Evolutionary conservation across 2,113 vertebrate genomes (phyloP), one percentile per base, ranked within the genome.

Genomic region (Psephotus haematonotus): DNA sequence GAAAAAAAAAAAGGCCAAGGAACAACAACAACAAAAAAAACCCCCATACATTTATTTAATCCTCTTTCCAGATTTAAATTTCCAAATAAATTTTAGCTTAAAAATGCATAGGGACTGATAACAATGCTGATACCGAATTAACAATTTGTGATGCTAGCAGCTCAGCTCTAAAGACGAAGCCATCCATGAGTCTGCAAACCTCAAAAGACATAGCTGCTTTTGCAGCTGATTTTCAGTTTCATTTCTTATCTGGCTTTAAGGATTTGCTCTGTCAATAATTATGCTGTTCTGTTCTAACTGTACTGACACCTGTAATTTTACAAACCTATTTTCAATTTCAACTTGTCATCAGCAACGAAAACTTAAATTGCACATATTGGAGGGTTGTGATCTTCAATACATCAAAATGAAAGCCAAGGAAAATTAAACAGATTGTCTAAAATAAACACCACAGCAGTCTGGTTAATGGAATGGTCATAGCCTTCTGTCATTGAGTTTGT

Each of bases 231-330:
- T 76, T 92, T 71, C 16, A 63, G 39, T 74, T 82, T 68, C 7
- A 29, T 90, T 85, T 82, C 44, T 68, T n/a, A 44, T 18, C 62
- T 82, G 62, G 23, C 47, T 70, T 63, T 83, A 86, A 93, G 67
- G 59, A 82, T 68, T 90, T 77, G 29, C 49, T 87, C 81, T n/a
- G 39, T 15, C 28, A 78, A 63, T 93, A 82, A 95, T 97, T 69
- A 64, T 57, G 50, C 57, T 85, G 57, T 57, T 89, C 86, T 65
- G 6, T 17, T 76, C 74, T 47, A 6, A 16, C 81, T 87, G 39
- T 74, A 6, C 31, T 41, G 70, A 52, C 57, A 90, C 41, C 37
- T 2, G 0, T 59, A 50, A 95, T 94, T 92, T 69, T 17, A 62
- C 63, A 52, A 14, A 95, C 52, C 37, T 35, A 11, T 63, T 93